These are phyloP conservation scores for Poicephalus meyeri DNA, from an alignment of 2,113 vertebrate species.

Conservation along the genomic window DNA sequence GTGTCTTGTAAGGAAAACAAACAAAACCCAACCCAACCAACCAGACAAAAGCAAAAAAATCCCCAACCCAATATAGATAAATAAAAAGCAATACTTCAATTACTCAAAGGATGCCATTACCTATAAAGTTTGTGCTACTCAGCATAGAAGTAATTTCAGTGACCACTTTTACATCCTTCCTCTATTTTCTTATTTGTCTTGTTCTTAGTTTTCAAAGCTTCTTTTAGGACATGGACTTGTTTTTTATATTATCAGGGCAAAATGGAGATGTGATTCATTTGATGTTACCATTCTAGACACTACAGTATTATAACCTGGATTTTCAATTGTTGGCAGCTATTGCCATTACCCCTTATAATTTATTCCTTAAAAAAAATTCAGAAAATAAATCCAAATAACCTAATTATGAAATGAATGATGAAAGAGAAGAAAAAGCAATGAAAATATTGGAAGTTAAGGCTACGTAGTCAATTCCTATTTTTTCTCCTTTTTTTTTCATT, in stretches of 20 bases:
- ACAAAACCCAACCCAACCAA: background rate
- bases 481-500: rapidly evolving
- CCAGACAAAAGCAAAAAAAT: background rate
- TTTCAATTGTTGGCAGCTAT: background rate
- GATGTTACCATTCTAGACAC: background rate
- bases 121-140: background rate
- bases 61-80: background rate
- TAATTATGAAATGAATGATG: background rate
- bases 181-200: background rate
- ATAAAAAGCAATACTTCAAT: background rate
- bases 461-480: background rate
- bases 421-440: background rate
- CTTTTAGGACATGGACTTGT: background rate
- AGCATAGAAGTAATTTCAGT: background rate
- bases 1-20: background rate
- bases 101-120: background rate
- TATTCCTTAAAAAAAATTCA: background rate
- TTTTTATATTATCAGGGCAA: background rate
- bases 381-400: background rate
- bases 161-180: background rate
- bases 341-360: background rate
- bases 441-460: background rate
- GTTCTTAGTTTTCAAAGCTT: background rate
- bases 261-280: background rate
- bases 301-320: background rate